Evolutionary conservation across 2,888 invertebrate species (phyloP), one percentile per base, ranked within the genome.

Genomic region (Pecten maximus): DNA sequence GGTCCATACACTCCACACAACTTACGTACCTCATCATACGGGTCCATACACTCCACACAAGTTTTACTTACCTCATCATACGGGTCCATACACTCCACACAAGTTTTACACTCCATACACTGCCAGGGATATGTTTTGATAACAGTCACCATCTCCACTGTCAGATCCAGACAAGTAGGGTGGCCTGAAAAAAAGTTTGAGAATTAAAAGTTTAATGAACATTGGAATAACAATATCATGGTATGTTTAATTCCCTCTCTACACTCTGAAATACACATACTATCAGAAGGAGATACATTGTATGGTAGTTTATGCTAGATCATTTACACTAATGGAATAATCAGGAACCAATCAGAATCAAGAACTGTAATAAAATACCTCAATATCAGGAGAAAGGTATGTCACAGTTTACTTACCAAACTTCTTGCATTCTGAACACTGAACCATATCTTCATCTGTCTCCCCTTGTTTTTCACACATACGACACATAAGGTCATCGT

Each of bases 21-120:
- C 98, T 98, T 97, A 99, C 99, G 97, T 99, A 99, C 95, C 96
- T 98, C 98, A 96, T 98, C 98, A 93, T 98, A 98, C 54, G 98
- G 98, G 96, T 98, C 98, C 94, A 98, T 98, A 96, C 99, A 99
- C 97, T 98, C 98, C 74, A 12, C 10, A 10, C 28, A 35, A 19
- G 50, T n/a, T 86, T 60, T 39, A 87, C 89, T 92, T 88, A 97
- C 97, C 96, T 98, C 98, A 96, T 98, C 98, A 93, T 98, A 98
- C 54, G 98, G 98, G 96, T 98, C 98, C 94, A 98, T 97, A 97
- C 99, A 99, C 93, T 98, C 98, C 93, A 98, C 98, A 97, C 99
- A 99, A 88, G 98, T 98, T 97, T 99, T 99, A 97, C 99, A 99
- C 95, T 98, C 98, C 94, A 98, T 98, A 96, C 99, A 99, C 97